Evolutionary conservation across 2,888 invertebrate species (phyloP).

Genomic region (Phragmatobia fuliginosa): DNA sequence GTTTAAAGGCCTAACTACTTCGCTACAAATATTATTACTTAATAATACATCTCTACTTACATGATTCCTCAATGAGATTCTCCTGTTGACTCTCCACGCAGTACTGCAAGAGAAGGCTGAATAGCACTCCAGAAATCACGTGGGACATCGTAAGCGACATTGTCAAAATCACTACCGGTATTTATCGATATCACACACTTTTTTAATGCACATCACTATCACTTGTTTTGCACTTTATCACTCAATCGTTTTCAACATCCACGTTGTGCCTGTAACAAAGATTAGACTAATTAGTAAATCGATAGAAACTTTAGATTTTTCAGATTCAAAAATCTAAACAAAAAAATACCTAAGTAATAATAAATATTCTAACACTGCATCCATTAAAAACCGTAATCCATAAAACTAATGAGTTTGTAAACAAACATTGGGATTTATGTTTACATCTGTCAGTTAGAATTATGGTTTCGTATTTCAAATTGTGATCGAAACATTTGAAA

Average conservation of each 20-base stretch:
- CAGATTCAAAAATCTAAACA: too few relatives aligned
- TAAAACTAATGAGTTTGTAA: slow-evolving; percentile 15
- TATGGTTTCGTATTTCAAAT: not conserved
- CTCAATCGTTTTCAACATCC: slow-evolving; percentile 18
- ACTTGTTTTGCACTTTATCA: slow-evolving; percentile 37
- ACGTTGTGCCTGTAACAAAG: slow-evolving; percentile 52
- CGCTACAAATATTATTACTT: not conserved
- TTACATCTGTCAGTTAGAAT: slow-evolving; percentile 6
- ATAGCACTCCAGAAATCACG: slow-evolving; percentile 62
- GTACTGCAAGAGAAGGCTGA: slow-evolving; percentile 69
- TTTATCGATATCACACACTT: slow-evolving; percentile 55
- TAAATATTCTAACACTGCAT: slow-evolving; percentile 15
- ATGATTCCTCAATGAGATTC: slow-evolving; percentile 78
- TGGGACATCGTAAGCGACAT: slow-evolving; percentile 64
- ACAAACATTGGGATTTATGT: slow-evolving; percentile 18
- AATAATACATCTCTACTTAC: slow-evolving; percentile 57
- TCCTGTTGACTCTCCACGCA: slow-evolving; percentile 75
- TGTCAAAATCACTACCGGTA: slow-evolving; percentile 53
- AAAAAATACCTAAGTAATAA: slow-evolving; percentile 7
- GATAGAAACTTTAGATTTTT: too few relatives aligned
- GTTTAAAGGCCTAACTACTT: not conserved
- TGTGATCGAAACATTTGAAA: slow-evolving; percentile 2
- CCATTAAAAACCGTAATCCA: slow-evolving; percentile 12
- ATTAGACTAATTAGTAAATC: slow-evolving; percentile 11
- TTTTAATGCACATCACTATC: slow-evolving; percentile 60